Evolutionary conservation across 2,797 vertebrate species (phyloP), one percentile per base, ranked within the genome.

Genomic region (Sebastes minor): DNA sequence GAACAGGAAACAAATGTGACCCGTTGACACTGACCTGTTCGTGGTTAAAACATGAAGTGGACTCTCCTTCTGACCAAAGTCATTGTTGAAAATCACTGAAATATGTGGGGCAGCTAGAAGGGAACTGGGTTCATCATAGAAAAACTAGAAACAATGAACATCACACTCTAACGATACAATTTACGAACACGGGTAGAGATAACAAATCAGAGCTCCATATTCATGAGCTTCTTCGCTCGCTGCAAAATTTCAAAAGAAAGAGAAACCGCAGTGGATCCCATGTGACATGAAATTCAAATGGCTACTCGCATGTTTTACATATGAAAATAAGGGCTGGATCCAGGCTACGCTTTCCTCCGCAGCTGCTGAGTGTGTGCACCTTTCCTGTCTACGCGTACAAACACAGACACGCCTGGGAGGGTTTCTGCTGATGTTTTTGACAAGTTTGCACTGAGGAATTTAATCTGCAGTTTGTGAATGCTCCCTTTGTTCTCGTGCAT

Each of bases 401-500:
- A 66, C 35, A 65, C 64, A n/a, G 27, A 27, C 53, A 64, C 42
- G 20, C 3, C 5, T 2, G 32, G 13, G 20, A n/a, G 2, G 2
- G 5, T 71, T 57, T 35, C 52, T 67, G n/a, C 20, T 65, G 57
- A 33, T 42, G 33, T 30, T 8, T 66, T 4, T 16, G 25, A 38
- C 32, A 18, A 1, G 20, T 59, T 38, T 72, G 13, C 4, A 11
- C 6, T 16, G 16, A 59, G 18, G 33, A 75, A 46, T 71, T 59
- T 10, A 57, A 72, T 71, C 66, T 78, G 30, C n/a, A 22, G 25
- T 33, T 49, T 74, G 32, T 70, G 52, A 80, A 63, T 65, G 67
- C 25, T 66, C 20, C 64, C 59, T 75, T 65, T 84, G 73, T 86
- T 49, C 18, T 33, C 6, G 42, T 68, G 81, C 81, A 83, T 85